Evolutionary conservation across 2,888 invertebrate genomes (phyloP).

Genomic region (Epinotia ramella): DNA sequence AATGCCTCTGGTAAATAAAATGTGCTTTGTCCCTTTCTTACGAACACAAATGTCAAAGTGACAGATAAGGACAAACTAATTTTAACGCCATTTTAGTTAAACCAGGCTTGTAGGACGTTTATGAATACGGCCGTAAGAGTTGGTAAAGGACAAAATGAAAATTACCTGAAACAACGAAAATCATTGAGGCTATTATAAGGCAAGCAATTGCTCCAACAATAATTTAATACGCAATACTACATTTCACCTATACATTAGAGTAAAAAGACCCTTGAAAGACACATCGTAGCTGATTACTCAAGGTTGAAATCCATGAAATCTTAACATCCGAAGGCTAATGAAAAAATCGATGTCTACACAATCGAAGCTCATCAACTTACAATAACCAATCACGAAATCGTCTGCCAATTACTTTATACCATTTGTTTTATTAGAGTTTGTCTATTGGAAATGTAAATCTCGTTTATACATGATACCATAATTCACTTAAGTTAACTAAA

Average conservation of each 20-base stretch:
- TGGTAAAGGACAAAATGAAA: too few species aligned
- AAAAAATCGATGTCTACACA: slow-evolving; percentile 14
- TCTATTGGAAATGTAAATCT: not conserved
- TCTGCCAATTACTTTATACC: slow-evolving; percentile 7
- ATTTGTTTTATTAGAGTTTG: not conserved
- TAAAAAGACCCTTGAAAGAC: not conserved
- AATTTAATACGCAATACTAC: not conserved
- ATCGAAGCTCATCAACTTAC: slow-evolving; percentile 21
- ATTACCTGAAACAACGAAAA: too few species aligned
- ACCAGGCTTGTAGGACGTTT: too few species aligned
- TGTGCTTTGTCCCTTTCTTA: too few species aligned
- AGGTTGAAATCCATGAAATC: slow-evolving; percentile 6
- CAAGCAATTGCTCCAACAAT: too few species aligned
- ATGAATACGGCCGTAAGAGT: too few species aligned
- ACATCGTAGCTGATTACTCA: slow-evolving; percentile 3
- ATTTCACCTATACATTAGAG: not conserved
- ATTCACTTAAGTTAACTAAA: not conserved
- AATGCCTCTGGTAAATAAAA: too few species aligned
- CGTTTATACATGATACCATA: not conserved
- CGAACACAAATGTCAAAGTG: too few species aligned
- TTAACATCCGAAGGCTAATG: slow-evolving; percentile 14
- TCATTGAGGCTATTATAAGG: too few species aligned
- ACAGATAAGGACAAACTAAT: too few species aligned
- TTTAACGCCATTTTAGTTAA: too few species aligned
- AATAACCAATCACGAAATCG: slow-evolving; percentile 19